Percentiles rank a stretch among this genome's conserved stretches.
phyloP scores from a whole-genome alignment of 2,113 vertebrate genomes.

The Acanthisitta chloris region DNA sequence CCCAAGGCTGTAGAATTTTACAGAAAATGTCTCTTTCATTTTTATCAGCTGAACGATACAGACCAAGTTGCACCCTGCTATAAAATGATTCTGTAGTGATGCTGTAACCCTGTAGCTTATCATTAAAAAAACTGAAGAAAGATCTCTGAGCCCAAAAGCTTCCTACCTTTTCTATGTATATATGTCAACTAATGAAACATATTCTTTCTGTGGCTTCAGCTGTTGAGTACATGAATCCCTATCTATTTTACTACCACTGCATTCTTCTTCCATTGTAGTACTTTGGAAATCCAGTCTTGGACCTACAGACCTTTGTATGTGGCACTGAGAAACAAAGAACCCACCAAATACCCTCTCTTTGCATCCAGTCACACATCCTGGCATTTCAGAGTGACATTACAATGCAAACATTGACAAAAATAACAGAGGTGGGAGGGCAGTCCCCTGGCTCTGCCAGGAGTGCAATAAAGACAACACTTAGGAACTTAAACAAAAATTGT shows the following conservation, averaged over 20 bases:
- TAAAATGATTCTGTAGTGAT: neutral
- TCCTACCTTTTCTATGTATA: neutral
- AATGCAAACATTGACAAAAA: neutral
- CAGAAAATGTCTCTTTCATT: neutral
- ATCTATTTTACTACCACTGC: neutral
- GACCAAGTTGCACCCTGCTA: neutral
- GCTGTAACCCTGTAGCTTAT: neutral
- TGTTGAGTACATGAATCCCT: neutral
- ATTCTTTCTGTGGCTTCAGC: neutral
- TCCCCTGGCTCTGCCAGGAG: neutral
- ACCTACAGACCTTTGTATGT: neutral
- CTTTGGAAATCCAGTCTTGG: neutral
- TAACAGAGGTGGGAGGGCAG: rapidly evolving
- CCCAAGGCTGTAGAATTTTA: neutral
- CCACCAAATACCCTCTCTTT: neutral
- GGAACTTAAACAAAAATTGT: neutral
- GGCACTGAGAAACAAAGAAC: neutral
- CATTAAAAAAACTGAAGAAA: neutral
- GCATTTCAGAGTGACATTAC: neutral
- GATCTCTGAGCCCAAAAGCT: neutral
- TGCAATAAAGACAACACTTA: neutral
- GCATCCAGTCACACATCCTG: neutral
- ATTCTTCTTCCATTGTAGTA: neutral
- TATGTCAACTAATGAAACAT: neutral
- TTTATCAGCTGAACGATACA: neutral